Base-by-base conservation (phyloP, 2,888 invertebrate species). In the Scaeva pyrastri region DNA sequence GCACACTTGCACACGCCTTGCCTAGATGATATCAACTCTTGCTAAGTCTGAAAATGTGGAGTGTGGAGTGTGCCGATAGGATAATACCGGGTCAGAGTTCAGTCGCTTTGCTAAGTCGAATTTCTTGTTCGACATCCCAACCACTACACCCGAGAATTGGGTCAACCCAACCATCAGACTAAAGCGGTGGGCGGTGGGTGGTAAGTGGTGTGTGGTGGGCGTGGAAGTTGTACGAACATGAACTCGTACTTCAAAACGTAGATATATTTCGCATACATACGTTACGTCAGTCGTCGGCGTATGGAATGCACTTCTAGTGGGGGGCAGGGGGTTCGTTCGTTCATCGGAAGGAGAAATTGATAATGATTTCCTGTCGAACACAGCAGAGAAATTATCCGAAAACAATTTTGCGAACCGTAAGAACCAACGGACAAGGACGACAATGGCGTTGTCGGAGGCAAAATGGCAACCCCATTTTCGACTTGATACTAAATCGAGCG, bases 361-460 rank as follows among this genome's bases (percentile, higher is more conserved):
- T 87, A 83, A 87, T 76, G 87, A 87, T 87, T 83, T 79, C 78
- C 83, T 87, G 87, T 87, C 87, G 79, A 87, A 83, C 74, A 79
- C 87, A 87, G 75, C 60, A 86, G 86, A 86, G 82, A 86, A 86
- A 86, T 86, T 82, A 82, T 86, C 82, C 58, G 77, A 86, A 86
- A 86, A 86, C 86, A 86, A 86, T 86, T 86, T 86, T 78, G 70
- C 77, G 58, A 82, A 43, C 74, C 78, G 77, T 77, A 82, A 78
- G 74, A 77, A 86, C 71, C 80, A 80, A 72, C 75, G n/a, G 8
- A 62, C 41, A 11, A 41, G 3, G 2, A 39, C 21, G 58, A 41
- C 7, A 26, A 16, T 5, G 36, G 5, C 14, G 7, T 16, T 16
- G 19, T 7, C 6, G 21, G 21, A 41, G 7, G 14, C 31, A 7